Evolutionary conservation across 2,113 vertebrate species (phyloP), one percentile per base, ranked within the genome.

Genomic region (Xiphias gladius): DNA sequence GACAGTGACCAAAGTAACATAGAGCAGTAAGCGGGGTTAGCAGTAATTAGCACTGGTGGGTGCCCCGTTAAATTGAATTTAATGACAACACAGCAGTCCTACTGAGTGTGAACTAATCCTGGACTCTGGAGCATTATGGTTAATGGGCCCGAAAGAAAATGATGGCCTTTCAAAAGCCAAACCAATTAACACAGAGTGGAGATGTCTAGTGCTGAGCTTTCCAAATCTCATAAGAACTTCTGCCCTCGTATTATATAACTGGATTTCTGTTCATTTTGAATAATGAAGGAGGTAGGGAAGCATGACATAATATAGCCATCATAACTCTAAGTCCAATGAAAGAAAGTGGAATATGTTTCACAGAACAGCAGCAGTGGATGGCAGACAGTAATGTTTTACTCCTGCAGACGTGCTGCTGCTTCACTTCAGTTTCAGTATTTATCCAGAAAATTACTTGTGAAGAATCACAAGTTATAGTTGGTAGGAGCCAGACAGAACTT

Each of bases 71-170:
- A 95, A 94, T 94, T 93, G 91, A 95, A 94, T 94, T 94, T 93
- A 95, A 94, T 87, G 93, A 92, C 94, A 94, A 92, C 90, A 93
- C 92, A 93, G 94, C 94, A 94, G 89, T 92, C 90, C 89, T 88
- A 91, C 90, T 91, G 86, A 85, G 88, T 82, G 87, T 58, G 85
- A 93, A 91, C 94, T 94, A 94, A 95, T 94, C 94, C 90, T 62
- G 88, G 90, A 92, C 91, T 93, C 86, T 77, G 81, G 92, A 93
- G 91, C 92, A 91, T 94, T 93, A 92, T 85, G 88, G 89, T 94
- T 95, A 94, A 96, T 95, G 95, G 94, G 80, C 93, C 93, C 80
- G 91, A 95, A 95, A 94, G 91, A 94, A 94, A 95, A 95, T 92
- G 92, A 94, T 95, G 92, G 94, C 91, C 92, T 93, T 93, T 94